These are phyloP conservation scores for Cephus rjabovi DNA, from an alignment of 2,888 invertebrate genomes.

Conservation along the genomic window DNA sequence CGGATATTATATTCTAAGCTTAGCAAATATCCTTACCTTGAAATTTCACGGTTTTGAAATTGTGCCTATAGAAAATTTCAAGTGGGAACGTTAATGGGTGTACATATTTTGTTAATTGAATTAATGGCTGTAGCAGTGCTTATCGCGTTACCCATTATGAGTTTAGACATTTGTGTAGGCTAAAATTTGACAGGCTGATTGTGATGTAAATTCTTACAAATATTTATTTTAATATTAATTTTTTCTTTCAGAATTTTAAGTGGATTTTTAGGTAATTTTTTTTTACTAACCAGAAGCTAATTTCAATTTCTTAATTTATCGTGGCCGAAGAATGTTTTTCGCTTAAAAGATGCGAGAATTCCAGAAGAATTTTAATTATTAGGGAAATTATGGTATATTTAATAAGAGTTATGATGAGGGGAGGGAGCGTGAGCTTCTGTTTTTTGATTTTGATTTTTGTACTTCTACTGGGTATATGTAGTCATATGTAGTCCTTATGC, in stretches of 20 bases:
- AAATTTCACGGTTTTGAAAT: neutral
- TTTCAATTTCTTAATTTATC: no score
- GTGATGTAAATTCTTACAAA: neutral
- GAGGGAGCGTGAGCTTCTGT: neutral
- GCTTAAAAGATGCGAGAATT: neutral
- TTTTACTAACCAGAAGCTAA: no score
- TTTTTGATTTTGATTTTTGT: neutral
- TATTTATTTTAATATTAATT: neutral
- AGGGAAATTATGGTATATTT: neutral
- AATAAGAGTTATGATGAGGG: neutral
- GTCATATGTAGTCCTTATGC: neutral
- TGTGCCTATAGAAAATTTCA: neutral
- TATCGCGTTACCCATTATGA: neutral
- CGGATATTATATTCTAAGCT: neutral
- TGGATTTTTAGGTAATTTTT: neutral
- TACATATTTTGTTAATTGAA: neutral
- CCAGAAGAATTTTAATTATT: neutral
- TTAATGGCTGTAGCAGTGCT: neutral
- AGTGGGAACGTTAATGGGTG: neutral
- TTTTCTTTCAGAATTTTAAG: neutral
- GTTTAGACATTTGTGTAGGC: neutral
- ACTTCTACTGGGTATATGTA: neutral
- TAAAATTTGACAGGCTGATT: neutral
- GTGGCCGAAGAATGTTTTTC: neutral
- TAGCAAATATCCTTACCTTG: neutral